Evolutionary conservation across 1,140 invertebrate species (phyloP).

Genomic region (Odontomachus brunneus): DNA sequence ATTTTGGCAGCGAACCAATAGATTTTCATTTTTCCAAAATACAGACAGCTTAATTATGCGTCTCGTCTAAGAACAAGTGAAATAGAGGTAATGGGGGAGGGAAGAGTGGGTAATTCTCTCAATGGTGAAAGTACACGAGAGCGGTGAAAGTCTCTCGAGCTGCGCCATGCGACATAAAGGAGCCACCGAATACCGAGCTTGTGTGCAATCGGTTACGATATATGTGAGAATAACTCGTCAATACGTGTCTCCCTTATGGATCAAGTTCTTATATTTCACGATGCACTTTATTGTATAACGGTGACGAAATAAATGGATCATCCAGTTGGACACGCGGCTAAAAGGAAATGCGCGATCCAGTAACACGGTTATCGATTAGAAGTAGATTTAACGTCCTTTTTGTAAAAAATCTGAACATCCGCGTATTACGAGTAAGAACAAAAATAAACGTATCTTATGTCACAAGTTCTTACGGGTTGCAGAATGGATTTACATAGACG

Average conservation of each 20-base stretch:
- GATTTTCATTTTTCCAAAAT: too few relatives aligned
- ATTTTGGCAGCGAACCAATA: not conserved
- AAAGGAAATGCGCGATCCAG: too few relatives aligned
- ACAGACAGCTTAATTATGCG: constrained; percentile 1
- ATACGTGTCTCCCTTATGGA: not conserved
- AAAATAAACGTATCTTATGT: not conserved
- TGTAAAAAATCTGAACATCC: too few relatives aligned
- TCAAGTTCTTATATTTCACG: constrained; percentile 13
- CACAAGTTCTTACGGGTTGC: not conserved
- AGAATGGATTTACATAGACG: not conserved
- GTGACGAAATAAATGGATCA: constrained; percentile 6
- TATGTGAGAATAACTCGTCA: constrained; percentile 29
- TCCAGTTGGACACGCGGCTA: too few relatives aligned
- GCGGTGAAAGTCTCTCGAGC: constrained; percentile 73
- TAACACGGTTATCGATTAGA: too few relatives aligned
- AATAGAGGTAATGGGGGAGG: constrained; percentile 44
- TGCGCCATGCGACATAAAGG: constrained; percentile 45
- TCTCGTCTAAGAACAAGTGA: constrained; percentile 33
- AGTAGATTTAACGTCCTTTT: too few relatives aligned
- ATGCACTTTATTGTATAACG: not conserved
- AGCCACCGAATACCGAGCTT: constrained; percentile 34
- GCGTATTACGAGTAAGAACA: not conserved
- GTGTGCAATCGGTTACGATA: constrained; percentile 27
- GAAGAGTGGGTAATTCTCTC: constrained; percentile 69
- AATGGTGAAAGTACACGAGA: constrained; percentile 73